Evolutionary conservation across 1,140 invertebrate genomes (phyloP), one percentile per base, ranked within the genome.

Genomic region (Plutomurus gul): DNA sequence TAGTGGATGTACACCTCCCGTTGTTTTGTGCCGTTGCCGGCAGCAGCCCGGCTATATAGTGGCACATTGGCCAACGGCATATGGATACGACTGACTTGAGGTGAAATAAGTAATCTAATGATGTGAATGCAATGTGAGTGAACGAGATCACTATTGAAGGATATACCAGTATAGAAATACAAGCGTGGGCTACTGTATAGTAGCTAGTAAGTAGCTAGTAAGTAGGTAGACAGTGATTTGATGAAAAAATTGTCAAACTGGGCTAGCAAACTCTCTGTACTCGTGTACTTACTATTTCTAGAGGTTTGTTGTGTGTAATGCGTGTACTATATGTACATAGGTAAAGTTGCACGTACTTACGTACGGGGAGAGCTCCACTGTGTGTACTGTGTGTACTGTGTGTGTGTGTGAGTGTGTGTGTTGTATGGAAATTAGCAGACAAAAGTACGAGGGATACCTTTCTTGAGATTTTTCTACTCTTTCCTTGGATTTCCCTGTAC

Each of bases 11-110:
- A 43, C 39, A 43, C 39, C 11, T 43, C 11, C 39, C 2, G n/a
- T 43, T 43, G n/a, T 65, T 30, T 65, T 65, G 56, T 65, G 56
- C 36, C 56, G 56, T 65, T 65, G 56, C 56, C 56, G n/a, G n/a
- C n/a, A n/a, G n/a, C 56, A 65, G 56, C 56, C 56, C 25, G 56
- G 56, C 56, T 65, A 65, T 43, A n/a, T 2, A n/a, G n/a, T 65
- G 36, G 16, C 36, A 65, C n/a, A 33, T 30, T 30, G 56, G 56
- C 56, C 36, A 33, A n/a, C 27, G 36, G 56, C 27, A 65, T 65
- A 65, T 30, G 56, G 56, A 65, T 65, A 65, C 56, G 56, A 65
- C 56, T 65, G 27, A 65, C 56, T 65, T 65, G 56, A 65, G 56
- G 56, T 65, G 56, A 65, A 65, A 65, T 65, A 30, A 65, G 25